Base-by-base conservation (phyloP, 2,888 invertebrate species). In the Bursaphelenchus okinawaensis region DNA sequence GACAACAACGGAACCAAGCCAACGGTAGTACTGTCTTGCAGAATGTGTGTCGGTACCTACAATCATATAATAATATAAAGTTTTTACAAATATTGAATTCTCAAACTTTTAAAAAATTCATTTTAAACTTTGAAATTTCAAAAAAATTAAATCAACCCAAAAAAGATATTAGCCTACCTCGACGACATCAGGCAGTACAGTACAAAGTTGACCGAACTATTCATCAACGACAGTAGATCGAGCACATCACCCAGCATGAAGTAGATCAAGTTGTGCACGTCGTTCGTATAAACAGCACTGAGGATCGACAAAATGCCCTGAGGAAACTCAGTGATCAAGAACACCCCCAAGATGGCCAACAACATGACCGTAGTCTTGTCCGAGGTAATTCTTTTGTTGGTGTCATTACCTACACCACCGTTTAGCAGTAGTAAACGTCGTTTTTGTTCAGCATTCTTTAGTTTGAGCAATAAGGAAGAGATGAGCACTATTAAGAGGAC, bases 351-450 rank as follows among this genome's bases (percentile, higher is more conserved):
- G 26, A 86, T 83, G 1, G 85, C 84, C 40, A 86, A 74, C 28
- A 86, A 75, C 85, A 86, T 85, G 29, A 83, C 82, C 0, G 85
- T 86, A 0, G 85, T 85, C 19, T 85, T 77, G 72, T 85, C 84
- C 3, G 75, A 26, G 26, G 54, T 52, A 20, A 65, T 63, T n/a
- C 68, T 27, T 29, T 66, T 66, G 26, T 28, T 66, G 4, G 52
- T 52, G 28, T 68, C 66, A 24, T 62, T 73, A 16, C 52, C 59
- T 19, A 55, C 23, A 26, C 65, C 60, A 8, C 65, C 55, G 24
- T 69, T 72, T 7, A 71, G 40, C 56, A 71, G 51, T 12, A 71
- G 59, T 23, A 52, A 52, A 12, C 65, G 68, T 23, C 78, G 66
- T 65, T 79, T 77, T 52, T 68, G 64, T 57, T 79, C 79, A 3